Percentiles rank a stretch among this genome's conserved stretches.
Conservation (phyloP, 2,797 vertebrate species). For the Sebastes goodei region DNA sequence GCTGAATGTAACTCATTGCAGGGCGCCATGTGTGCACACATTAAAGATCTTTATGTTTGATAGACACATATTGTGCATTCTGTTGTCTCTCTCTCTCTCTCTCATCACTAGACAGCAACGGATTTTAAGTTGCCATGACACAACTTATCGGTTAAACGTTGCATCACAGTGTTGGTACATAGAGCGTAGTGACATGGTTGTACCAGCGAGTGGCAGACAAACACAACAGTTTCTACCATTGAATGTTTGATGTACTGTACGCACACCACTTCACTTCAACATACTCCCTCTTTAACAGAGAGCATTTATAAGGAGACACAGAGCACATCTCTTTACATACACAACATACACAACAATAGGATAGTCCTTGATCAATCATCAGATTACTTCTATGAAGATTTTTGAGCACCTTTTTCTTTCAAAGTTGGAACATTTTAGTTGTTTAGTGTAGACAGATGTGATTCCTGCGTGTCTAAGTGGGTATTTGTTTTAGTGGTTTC, state of each 20-base stretch:
- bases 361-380: neutral
- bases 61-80: no score
- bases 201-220: constrained; percentile 60
- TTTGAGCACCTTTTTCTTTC: neutral
- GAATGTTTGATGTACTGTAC: neutral
- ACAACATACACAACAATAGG: neutral
- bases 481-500: neutral
- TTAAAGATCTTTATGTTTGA: no score
- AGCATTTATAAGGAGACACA: neutral
- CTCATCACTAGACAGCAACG: no score
- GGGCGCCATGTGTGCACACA: no score
- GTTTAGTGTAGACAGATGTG: neutral
- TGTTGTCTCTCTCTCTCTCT: no score
- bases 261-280: neutral
- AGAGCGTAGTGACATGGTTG: neutral
- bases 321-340: neutral
- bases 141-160: neutral
- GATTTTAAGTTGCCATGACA: no score
- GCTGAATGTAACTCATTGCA: no score
- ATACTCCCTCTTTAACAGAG: neutral
- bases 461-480: neutral
- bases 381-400: neutral
- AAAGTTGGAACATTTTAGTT: neutral
- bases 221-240: constrained; percentile 17
- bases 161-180: neutral